Evolutionary conservation across 2,113 vertebrate genomes (phyloP).

Genomic region (Notiomystis cincta): DNA sequence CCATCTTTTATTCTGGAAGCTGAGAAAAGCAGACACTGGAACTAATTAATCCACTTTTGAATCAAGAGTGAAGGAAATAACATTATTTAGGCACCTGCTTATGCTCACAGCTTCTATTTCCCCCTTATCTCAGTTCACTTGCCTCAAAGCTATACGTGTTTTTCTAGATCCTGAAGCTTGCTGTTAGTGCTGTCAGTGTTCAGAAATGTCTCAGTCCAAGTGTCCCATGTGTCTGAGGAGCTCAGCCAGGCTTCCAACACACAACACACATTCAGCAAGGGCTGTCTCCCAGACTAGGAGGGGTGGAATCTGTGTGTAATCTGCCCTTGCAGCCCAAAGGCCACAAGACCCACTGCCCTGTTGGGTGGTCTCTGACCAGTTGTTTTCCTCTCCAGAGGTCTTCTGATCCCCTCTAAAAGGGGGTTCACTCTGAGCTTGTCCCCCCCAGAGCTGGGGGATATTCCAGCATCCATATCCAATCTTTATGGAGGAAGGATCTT

Average conservation of each 20-base stretch:
- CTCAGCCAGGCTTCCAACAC: background rate
- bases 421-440: background rate
- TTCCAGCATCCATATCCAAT: background rate
- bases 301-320: background rate
- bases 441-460: background rate
- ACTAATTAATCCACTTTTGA: background rate
- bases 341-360: background rate
- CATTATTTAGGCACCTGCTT: background rate
- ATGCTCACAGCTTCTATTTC: background rate
- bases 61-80: background rate
- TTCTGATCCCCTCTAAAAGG: background rate
- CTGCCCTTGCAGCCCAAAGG: background rate
- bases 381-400: background rate
- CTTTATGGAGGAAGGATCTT: background rate
- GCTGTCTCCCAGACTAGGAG: background rate
- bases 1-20: background rate
- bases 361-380: background rate
- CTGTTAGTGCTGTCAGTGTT: background rate
- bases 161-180: background rate
- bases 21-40: background rate
- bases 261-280: fast-evolving
- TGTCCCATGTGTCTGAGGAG: background rate
- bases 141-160: background rate
- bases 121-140: background rate
- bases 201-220: background rate